Percentiles rank a stretch among this genome's conserved stretches.
Conservation (phyloP, 2,888 invertebrate genomes). For the Elaeidobius kamerunicus region DNA sequence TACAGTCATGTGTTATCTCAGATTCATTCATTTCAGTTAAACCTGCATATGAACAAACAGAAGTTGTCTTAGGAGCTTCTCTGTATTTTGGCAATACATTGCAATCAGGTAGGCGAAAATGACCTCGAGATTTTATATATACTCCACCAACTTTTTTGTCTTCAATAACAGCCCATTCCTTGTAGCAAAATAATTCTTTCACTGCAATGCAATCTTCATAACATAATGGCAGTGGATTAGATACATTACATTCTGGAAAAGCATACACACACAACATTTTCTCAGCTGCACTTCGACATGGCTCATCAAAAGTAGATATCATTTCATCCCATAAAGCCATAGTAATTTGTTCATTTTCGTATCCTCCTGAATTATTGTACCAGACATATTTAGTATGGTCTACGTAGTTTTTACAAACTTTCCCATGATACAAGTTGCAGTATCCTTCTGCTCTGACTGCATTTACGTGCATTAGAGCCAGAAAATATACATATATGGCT, state of each 20-base stretch:
- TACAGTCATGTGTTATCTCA: slow-evolving; percentile 82
- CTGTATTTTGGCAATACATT: slow-evolving; percentile 72
- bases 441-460: slow-evolving; percentile 55
- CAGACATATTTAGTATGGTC: slow-evolving; percentile 54
- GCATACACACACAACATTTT: slow-evolving; percentile 89
- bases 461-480: slow-evolving; percentile 7
- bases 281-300: slow-evolving; percentile 85
- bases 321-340: slow-evolving; percentile 83
- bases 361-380: slow-evolving; percentile 65
- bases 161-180: slow-evolving; percentile 89
- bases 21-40: slow-evolving; percentile 78
- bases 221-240: slow-evolving; percentile 76
- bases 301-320: slow-evolving; percentile 67
- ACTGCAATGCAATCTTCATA: slow-evolving; percentile 94
- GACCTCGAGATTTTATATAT: slow-evolving; percentile 76
- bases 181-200: slow-evolving; percentile 86
- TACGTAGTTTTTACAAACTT: slow-evolving; percentile 53
- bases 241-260: slow-evolving; percentile 71
- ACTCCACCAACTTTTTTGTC: slow-evolving; percentile 79
- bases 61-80: slow-evolving; percentile 50
- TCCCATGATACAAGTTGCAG: slow-evolving; percentile 85
- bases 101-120: slow-evolving; percentile 87
- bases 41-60: slow-evolving; percentile 74
- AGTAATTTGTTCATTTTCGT: slow-evolving; percentile 83
- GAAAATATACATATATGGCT: slow-evolving; percentile 4